Evolutionary conservation across 2,888 invertebrate species (phyloP), one percentile per base, ranked within the genome.

Genomic region (Lydus trimaculatus): DNA sequence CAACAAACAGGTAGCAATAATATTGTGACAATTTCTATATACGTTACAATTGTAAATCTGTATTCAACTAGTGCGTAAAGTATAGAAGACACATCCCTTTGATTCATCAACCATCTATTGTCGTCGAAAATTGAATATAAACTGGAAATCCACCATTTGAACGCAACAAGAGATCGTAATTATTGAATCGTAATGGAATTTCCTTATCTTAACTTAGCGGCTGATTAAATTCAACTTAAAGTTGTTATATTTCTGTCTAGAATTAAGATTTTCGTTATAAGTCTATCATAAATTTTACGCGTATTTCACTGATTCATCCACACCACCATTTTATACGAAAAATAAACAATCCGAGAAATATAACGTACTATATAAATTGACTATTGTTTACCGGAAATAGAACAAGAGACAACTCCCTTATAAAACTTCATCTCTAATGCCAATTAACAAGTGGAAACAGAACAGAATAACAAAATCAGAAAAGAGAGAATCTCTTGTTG

Each of bases 21-120:
- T 43, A 43, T 8, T 36, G 33, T 33, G 33, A 33, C 8, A 33
- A 11, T 28, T 3, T 28, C 7, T 36, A 4, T 36, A 36, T 43
- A 43, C 4, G 17, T 43, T 7, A 17, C 39, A 8, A 43, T 43
- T 17, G 43, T 17, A 43, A 43, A 77, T 76, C 76, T 76, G 77
- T 79, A 79, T 80, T 80, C 80, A 73, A 73, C 66, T 72, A 74
- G 77, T 80, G 78, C 77, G 76, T 72, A 74, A 75, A 75, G 76
- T 77, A 77, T 74, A 73, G 72, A 74, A 76, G 73, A 73, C 77
- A 76, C 78, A 78, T 80, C 80, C 81, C 80, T 82, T 82, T 81
- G 81, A 82, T 81, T 82, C 83, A 83, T 83, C 82, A 82, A 77
- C n/a, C 79, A 79, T 76, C 79, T 73, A 82, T 83, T 83, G 83